Percentiles rank a stretch among this genome's conserved stretches.
phyloP scores from a whole-genome alignment of 2,113 vertebrate species.

The Lagopus muta region DNA sequence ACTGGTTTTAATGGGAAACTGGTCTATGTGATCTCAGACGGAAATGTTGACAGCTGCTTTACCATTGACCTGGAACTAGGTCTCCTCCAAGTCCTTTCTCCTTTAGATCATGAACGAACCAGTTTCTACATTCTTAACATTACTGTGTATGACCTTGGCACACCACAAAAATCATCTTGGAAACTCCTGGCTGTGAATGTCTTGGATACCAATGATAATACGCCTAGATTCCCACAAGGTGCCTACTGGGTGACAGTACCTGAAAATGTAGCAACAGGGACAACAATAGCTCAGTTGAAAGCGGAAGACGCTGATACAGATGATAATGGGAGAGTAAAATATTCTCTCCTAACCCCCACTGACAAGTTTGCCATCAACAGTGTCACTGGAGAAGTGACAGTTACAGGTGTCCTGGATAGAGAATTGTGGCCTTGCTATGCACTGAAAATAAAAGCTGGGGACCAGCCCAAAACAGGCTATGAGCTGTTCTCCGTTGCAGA shows the following conservation, averaged over 20 bases:
- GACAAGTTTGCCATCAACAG: constrained; percentile 88
- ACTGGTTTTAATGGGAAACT: constrained; percentile 89
- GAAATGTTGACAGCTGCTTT: constrained; percentile 93
- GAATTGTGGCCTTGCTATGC: constrained; percentile 83
- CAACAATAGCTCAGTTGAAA: constrained; percentile 81
- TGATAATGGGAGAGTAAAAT: constrained; percentile 83
- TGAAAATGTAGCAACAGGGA: constrained; percentile 84
- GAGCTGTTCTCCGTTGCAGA: constrained; percentile 84
- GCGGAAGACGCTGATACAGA: constrained; percentile 86
- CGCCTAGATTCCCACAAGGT: constrained; percentile 86
- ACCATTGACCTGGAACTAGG: constrained; percentile 87
- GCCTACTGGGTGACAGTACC: constrained; percentile 84
- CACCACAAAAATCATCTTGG: constrained; percentile 90
- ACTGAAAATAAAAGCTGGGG: constrained; percentile 88
- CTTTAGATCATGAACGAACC: constrained; percentile 89
- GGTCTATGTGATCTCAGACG: constrained; percentile 89
- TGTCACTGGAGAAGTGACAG: constrained; percentile 85
- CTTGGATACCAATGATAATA: constrained; percentile 91
- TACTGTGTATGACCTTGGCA: constrained; percentile 92
- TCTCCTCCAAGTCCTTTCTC: constrained; percentile 83
- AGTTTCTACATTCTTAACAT: constrained; percentile 93
- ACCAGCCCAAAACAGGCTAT: constrained; percentile 83
- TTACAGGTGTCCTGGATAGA: constrained; percentile 86
- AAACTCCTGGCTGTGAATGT: constrained; percentile 91
- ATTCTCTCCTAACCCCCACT: constrained; percentile 84